These are phyloP conservation scores for Periophthalmus modestus DNA, from an alignment of 2,113 vertebrate species.

Conservation along the genomic window DNA sequence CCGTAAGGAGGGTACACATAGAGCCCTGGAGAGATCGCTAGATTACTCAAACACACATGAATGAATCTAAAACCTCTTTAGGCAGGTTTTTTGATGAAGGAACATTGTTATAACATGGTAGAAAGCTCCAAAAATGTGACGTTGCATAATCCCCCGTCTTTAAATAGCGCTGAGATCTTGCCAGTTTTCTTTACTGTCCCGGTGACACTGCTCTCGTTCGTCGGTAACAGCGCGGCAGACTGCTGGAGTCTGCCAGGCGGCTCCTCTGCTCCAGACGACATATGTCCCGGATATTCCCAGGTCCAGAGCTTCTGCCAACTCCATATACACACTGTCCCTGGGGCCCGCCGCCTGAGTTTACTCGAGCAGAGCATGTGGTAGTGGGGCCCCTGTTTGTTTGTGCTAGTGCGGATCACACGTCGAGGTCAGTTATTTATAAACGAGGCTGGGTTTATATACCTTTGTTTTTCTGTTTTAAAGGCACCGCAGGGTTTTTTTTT, in stretches of 20 bases:
- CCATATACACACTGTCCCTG: slow-evolving; percentile 56
- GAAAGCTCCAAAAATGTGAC: too few relatives aligned
- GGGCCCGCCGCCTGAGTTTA: slow-evolving; percentile 47
- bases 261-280: slow-evolving; percentile 59
- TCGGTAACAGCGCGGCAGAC: not conserved
- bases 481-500: too few relatives aligned
- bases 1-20: too few relatives aligned
- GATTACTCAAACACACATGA: too few relatives aligned
- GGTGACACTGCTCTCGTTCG: not conserved
- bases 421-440: not conserved
- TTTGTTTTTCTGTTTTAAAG: too few relatives aligned
- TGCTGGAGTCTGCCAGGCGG: slow-evolving; percentile 52
- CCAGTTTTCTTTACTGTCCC: not conserved
- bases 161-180: not conserved
- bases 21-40: too few relatives aligned
- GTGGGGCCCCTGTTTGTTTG: slow-evolving; percentile 39
- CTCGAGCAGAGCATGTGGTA: slow-evolving; percentile 53
- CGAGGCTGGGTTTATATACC: not conserved
- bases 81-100: too few relatives aligned
- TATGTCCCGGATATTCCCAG: slow-evolving; percentile 66
- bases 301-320: slow-evolving; percentile 54
- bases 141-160: too few relatives aligned
- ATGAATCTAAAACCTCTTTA: too few relatives aligned
- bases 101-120: too few relatives aligned
- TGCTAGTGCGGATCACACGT: slow-evolving; percentile 22